These are phyloP conservation scores for Caenorhabditis remanei DNA, from an alignment of 1,140 invertebrate genomes.

Conservation along the genomic window DNA sequence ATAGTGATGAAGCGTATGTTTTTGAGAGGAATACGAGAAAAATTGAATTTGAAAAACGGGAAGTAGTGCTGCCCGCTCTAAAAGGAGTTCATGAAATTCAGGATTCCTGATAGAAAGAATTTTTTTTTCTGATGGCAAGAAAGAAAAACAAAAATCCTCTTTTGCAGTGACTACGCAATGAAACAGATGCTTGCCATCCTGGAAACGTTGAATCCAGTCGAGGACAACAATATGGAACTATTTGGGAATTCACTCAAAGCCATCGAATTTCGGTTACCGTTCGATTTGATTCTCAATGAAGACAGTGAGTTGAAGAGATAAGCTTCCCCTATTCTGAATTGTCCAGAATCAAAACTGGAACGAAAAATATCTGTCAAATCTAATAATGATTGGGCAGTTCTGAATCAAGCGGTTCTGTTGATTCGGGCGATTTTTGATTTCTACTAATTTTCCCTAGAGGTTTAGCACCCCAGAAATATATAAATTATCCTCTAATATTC, in stretches of 20 bases:
- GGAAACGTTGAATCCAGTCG: conserved; percentile 24
- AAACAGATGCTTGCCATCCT: conserved; percentile 38
- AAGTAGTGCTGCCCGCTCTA: too few species aligned
- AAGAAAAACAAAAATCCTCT: neutral
- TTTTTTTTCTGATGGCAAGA: neutral
- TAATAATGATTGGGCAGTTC: too few species aligned
- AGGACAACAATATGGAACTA: conserved; percentile 2
- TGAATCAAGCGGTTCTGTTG: too few species aligned
- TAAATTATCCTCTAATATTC: too few species aligned
- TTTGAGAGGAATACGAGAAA: neutral
- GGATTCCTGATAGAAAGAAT: too few species aligned
- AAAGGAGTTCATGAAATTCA: too few species aligned
- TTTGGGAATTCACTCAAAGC: conserved; percentile 28
- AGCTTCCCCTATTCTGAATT: too few species aligned
- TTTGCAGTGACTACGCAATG: conserved; percentile 42
- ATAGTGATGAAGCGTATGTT: conserved; percentile 27
- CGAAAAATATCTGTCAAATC: too few species aligned
- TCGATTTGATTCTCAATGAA: conserved; percentile 18
- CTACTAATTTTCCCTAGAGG: too few species aligned
- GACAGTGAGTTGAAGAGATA: neutral
- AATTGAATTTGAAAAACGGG: neutral
- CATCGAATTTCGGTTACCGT: conserved; percentile 18
- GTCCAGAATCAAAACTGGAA: neutral
- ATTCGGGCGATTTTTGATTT: too few species aligned
- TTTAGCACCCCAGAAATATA: too few species aligned